Evolutionary conservation across 2,888 invertebrate species (phyloP).

Genomic region (Anaspis maculata): DNA sequence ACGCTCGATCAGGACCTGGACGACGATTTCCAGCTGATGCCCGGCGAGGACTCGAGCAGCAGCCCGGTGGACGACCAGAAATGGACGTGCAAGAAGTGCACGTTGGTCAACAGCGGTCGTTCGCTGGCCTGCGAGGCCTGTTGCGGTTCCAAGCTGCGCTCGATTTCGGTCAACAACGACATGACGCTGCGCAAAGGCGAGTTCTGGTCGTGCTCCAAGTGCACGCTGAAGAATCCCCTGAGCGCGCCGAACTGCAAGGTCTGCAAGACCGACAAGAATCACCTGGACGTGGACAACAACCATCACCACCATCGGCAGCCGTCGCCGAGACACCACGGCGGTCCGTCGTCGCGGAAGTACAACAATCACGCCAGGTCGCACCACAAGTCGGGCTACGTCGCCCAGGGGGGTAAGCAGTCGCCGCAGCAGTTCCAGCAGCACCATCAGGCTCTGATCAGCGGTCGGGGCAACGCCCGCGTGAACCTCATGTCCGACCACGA

Average conservation of each 20-base stretch:
- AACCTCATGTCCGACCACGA: conserved; percentile 27
- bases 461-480: conserved; percentile 18
- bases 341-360: conserved; percentile 26
- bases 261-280: conserved; percentile 56
- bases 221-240: conserved; percentile 73
- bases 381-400: not conserved
- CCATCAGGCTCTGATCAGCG: conserved; percentile 13
- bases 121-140: conserved; percentile 77
- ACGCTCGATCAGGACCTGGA: conserved; percentile 62
- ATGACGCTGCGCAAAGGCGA: conserved; percentile 63
- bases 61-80: conserved; percentile 38
- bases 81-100: conserved; percentile 86
- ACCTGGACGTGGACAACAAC: conserved; percentile 37
- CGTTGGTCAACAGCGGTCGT: conserved; percentile 66
- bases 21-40: conserved; percentile 57
- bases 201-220: conserved; percentile 72
- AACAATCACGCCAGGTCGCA: no score
- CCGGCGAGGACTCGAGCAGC: conserved; percentile 40
- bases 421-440: conserved; percentile 26
- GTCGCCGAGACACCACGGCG: conserved; percentile 43
- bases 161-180: conserved; percentile 55
- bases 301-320: conserved; percentile 45
- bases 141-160: conserved; percentile 71
- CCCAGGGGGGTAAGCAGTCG: not conserved
- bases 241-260: conserved; percentile 61